Conservation (phyloP, 2,797 vertebrate species). For the Silurus aristotelis region DNA sequence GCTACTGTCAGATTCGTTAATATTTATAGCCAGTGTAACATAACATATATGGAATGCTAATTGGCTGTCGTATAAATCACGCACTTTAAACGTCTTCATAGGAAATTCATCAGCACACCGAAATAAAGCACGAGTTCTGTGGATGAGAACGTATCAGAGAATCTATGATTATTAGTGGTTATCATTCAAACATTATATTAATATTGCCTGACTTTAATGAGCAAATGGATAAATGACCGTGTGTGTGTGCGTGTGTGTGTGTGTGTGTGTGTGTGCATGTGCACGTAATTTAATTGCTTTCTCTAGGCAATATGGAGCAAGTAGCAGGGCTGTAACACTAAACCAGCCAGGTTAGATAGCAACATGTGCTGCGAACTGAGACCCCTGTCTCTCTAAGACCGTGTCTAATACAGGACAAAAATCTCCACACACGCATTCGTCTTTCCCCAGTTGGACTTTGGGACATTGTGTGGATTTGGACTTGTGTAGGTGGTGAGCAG, state of each 20-base stretch:
- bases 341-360: slow-evolving; percentile 30
- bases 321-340: slow-evolving; percentile 30
- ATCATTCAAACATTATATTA: background rate
- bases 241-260: slow-evolving; percentile 13
- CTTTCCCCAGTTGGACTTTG: slow-evolving; percentile 13
- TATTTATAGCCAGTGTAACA: background rate
- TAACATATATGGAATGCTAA: background rate
- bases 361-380: slow-evolving; percentile 27
- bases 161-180: background rate
- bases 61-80: background rate
- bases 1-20: background rate
- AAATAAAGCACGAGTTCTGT: background rate
- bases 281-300: slow-evolving; percentile 40
- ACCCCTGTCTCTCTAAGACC: background rate
- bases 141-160: background rate
- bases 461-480: slow-evolving; percentile 30
- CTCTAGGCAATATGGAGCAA: slow-evolving; percentile 15
- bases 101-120: background rate
- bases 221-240: slow-evolving; percentile 3
- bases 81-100: background rate
- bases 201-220: background rate
- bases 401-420: slow-evolving; percentile 12
- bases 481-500: slow-evolving; percentile 52
- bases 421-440: background rate
- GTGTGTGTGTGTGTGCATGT: slow-evolving; percentile 3